Base-by-base conservation (phyloP, 2,888 invertebrate species). In the Pyralis farinalis region DNA sequence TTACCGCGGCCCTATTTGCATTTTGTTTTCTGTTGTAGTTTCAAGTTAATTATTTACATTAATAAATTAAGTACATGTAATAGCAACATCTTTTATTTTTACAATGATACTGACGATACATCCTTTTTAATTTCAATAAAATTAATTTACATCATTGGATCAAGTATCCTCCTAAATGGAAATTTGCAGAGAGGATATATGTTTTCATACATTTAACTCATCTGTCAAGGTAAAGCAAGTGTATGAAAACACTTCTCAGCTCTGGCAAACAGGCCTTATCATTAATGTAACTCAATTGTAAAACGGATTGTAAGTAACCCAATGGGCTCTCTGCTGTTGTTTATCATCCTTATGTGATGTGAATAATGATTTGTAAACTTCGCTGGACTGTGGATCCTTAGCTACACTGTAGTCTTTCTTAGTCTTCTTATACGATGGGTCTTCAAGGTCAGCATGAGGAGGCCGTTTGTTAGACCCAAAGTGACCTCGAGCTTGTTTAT, bases 271-370 rank as follows among this genome's bases (percentile, higher is more conserved):
- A 16, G 16, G 16, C 16, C 16, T 16, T 16, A 16, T 16, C 16
- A 16, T 3, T 16, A 16, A 16, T 16, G 16, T 4, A 3, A 16
- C 4, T 87, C 84, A 95, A 85, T 96, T 96, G 74, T 96, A 97
- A 79, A 96, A 96, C 36, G 99, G 99, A 90, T 99, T 99, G 65
- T 97, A 98, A 0, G 99, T 99, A 40, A 99, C 94, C 99, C 99
- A 99, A 74, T 99, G 98, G 1, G 97, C 97, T 56, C 95, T 93
- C 32, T 93, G 91, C 73, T 98, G 97, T 38, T 95, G 93, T 59
- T 95, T 91, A 41, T 98, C 98, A 40, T 92, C 94, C 63, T 95
- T 92, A 69, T 97, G 97, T 6, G 95, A 93, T 0, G 98, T 99
- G 69, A 99, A 99, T 37, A 99, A 77, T 1, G 98, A 98, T 77